Percentiles rank a stretch among this genome's conserved stretches.
Evolutionary conservation across 2,113 vertebrate genomes (phyloP).

Genomic region (Xyrauchen texanus): DNA sequence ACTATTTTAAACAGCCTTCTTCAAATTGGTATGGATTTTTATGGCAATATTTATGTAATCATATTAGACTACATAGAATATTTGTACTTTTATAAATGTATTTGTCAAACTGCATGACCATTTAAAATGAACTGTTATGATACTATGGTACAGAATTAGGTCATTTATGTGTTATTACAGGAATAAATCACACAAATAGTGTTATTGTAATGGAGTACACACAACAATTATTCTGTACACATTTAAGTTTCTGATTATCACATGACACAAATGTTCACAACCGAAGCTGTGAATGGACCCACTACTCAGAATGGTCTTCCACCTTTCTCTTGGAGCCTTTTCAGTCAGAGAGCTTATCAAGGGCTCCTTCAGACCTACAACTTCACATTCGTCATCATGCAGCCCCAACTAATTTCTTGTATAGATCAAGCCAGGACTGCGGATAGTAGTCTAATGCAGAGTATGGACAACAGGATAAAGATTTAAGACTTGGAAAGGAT

Average conservation of each 20-base stretch:
- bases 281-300: slow-evolving; percentile 83
- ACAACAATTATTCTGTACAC: neutral
- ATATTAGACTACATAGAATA: too few relatives aligned
- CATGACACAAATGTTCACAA: slow-evolving; percentile 75
- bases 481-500: neutral
- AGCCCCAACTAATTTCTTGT: slow-evolving; percentile 58
- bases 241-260: slow-evolving; percentile 82
- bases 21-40: too few relatives aligned
- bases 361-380: slow-evolving; percentile 82
- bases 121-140: slow-evolving; percentile 73
- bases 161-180: too few relatives aligned
- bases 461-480: slow-evolving; percentile 3
- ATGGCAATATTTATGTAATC: too few relatives aligned
- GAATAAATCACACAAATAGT: too few relatives aligned
- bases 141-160: slow-evolving; percentile 78
- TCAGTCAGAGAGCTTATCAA: slow-evolving; percentile 80
- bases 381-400: slow-evolving; percentile 81
- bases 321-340: slow-evolving; percentile 80
- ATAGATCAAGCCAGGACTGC: neutral
- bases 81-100: too few relatives aligned
- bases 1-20: too few relatives aligned
- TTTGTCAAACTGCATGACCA: too few relatives aligned
- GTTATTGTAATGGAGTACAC: too few relatives aligned
- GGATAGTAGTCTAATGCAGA: neutral
- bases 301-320: slow-evolving; percentile 80